Evolutionary conservation across 2,797 vertebrate species (phyloP).

Genomic region (Pachyuromys duprasi): DNA sequence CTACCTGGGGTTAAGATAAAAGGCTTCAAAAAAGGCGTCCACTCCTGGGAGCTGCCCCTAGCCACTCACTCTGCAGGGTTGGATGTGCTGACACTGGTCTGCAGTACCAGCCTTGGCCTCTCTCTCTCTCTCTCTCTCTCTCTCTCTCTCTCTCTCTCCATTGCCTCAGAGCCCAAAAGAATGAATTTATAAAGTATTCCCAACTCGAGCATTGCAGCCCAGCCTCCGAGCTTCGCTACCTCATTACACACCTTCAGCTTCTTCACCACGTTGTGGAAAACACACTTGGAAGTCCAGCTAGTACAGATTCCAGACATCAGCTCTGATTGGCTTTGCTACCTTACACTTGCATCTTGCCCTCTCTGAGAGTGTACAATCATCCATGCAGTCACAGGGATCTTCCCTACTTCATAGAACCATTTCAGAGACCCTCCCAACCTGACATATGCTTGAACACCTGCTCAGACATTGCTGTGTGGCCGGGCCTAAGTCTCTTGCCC

Average conservation of each 20-base stretch:
- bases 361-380: not conserved
- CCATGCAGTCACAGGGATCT: not conserved
- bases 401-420: not conserved
- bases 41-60: not conserved
- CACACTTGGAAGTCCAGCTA: not conserved
- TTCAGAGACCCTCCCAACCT: not conserved
- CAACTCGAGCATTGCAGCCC: not conserved
- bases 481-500: too few relatives aligned
- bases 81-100: not conserved
- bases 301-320: not conserved
- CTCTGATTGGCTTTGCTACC: not conserved
- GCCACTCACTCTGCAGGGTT: not conserved
- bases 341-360: not conserved
- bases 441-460: not conserved
- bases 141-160: not conserved
- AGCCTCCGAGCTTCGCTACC: not conserved
- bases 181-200: not conserved
- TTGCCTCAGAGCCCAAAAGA: not conserved
- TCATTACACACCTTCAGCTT: not conserved
- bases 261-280: not conserved
- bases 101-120: not conserved
- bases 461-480: not conserved
- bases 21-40: constrained; percentile 60
- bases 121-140: not conserved
- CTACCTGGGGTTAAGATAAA: constrained; percentile 73